Conservation (phyloP, 1,140 invertebrate species). For the Zaprionus davidi region DNA sequence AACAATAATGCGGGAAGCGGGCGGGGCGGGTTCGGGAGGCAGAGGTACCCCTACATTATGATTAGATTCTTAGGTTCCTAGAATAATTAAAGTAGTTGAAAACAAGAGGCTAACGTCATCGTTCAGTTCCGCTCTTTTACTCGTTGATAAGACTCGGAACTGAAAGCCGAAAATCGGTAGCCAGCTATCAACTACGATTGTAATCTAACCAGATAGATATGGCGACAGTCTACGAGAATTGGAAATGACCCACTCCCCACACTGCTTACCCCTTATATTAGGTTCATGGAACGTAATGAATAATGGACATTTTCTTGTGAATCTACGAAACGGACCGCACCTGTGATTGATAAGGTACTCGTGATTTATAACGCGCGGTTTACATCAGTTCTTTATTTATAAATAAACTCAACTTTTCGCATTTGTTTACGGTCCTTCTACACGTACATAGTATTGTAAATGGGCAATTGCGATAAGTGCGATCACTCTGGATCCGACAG, state of each 20-base stretch:
- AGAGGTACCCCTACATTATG: slow-evolving; percentile 15
- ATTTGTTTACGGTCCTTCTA: slow-evolving; percentile 31
- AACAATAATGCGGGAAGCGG: slow-evolving; percentile 11
- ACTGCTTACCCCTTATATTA: background rate
- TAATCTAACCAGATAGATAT: background rate
- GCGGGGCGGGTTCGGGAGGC: slow-evolving; percentile 1
- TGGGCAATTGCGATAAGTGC: slow-evolving; percentile 48
- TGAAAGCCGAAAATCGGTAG: background rate
- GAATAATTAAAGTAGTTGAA: background rate
- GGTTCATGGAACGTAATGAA: slow-evolving; percentile 41
- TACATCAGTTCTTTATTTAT: slow-evolving; percentile 73
- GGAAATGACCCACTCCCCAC: background rate
- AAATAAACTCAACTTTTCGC: slow-evolving; percentile 55
- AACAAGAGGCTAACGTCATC: slow-evolving; percentile 20
- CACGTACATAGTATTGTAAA: background rate
- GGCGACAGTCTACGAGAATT: background rate
- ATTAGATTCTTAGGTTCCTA: background rate
- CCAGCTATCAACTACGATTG: background rate
- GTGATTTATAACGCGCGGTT: slow-evolving; percentile 38
- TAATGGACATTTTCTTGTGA: slow-evolving; percentile 61
- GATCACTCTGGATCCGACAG: slow-evolving; percentile 52
- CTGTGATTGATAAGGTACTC: slow-evolving; percentile 40
- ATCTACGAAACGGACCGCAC: slow-evolving; percentile 27
- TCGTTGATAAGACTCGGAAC: slow-evolving; percentile 9
- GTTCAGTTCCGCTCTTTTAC: background rate